phyloP scores from a whole-genome alignment of 2,113 vertebrate species.

The Corythoichthys intestinalis region DNA sequence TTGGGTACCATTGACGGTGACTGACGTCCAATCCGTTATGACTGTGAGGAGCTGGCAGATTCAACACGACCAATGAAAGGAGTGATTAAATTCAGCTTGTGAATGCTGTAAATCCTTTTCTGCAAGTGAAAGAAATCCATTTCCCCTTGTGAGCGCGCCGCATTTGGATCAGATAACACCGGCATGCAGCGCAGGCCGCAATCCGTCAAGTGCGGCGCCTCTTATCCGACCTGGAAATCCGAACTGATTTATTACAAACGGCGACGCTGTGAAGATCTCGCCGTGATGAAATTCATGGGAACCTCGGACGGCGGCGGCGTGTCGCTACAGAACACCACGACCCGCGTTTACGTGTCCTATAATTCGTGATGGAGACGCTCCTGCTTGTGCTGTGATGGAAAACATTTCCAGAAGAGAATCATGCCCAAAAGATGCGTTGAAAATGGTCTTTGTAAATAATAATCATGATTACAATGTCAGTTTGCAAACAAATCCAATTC shows the following conservation, averaged over 20 bases:
- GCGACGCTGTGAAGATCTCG: neutral
- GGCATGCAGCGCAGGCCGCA: neutral
- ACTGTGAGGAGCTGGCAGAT: too few relatives aligned
- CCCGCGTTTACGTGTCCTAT: constrained; percentile 1
- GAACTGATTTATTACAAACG: constrained; percentile 1
- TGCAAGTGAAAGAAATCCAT: neutral
- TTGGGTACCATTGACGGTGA: too few relatives aligned
- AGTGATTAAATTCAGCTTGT: neutral
- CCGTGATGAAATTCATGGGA: constrained; percentile 32
- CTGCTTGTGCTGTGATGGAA: constrained; percentile 49
- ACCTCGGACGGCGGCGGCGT: constrained; percentile 21
- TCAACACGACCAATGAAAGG: neutral
- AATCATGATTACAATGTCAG: too few relatives aligned
- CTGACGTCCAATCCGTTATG: too few relatives aligned
- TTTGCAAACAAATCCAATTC: too few relatives aligned
- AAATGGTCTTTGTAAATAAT: neutral
- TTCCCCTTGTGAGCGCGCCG: neutral
- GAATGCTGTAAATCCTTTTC: neutral
- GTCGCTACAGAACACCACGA: neutral
- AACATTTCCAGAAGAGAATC: constrained; percentile 37
- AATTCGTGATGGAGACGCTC: constrained; percentile 14
- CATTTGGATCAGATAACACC: constrained; percentile 1
- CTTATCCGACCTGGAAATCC: neutral
- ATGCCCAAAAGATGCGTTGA: neutral
- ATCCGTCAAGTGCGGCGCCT: neutral